Evolutionary conservation across 2,797 vertebrate genomes (phyloP), one percentile per base, ranked within the genome.

Genomic region (Clarias platycephalus): DNA sequence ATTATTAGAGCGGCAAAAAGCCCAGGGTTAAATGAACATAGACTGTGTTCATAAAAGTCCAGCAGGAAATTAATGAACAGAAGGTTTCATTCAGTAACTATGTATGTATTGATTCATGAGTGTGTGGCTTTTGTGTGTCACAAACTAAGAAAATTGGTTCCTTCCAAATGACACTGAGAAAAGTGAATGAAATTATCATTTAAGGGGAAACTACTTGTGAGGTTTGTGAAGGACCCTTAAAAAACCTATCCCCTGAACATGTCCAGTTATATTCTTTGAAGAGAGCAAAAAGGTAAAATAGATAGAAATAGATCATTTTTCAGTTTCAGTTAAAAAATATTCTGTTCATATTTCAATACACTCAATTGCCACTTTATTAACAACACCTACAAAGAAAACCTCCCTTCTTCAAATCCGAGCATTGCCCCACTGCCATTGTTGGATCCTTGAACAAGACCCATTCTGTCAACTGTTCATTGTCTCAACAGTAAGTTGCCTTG

Each of bases 41-140:
- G 16, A 22, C 24, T 28, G 12, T 81, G 77, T 80, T 80, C 64
- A 80, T 28, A 16, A 31, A 76, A 34, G 34, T 80, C 37, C n/a
- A 20, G n/a, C 60, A 28, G 40, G 28, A 68, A 68, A 68, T 31
- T 26, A n/a, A 79, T 63, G 13, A 16, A 62, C 31, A 16, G 58
- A 22, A 5, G 20, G 40, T 78, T 40, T 78, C 34, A 40, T 78
- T 62, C 28, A 77, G 20, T 58, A 53, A 22, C 3, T 58, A 57
- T 75, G 49, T 31, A 31, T 8, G 55, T 58, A 58, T 9, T 58
- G 28, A 76, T 57, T 57, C 20, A 62, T 57, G 20, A 37, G 9
- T 60, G 31, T 40, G 74, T 58, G 28, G 20, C 28, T 77, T 75
- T 53, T 26, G 13, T 53, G 44, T 16, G 1, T n/a, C 72, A 55